phyloP scores from a whole-genome alignment of 2,797 vertebrate species.

The Lophotriccus pileatus region DNA sequence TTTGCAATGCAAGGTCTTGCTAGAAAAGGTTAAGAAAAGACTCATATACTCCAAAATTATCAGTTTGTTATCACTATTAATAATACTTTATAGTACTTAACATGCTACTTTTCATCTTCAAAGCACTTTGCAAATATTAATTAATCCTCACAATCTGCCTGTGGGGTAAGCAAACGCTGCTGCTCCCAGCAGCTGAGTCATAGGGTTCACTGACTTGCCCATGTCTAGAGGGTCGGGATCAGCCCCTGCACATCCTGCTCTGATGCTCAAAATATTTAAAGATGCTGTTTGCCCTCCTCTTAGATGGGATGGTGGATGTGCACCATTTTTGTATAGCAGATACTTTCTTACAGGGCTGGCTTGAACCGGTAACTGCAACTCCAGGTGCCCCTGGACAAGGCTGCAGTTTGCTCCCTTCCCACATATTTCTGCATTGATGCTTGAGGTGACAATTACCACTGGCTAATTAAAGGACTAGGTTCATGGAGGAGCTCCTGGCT shows the following conservation, averaged over 20 bases:
- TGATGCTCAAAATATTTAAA: background rate
- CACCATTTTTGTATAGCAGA: background rate
- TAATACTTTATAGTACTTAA: constrained; percentile 28
- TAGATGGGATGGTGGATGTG: background rate
- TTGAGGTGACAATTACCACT: background rate
- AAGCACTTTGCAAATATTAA: constrained; percentile 47
- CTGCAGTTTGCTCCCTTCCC: background rate
- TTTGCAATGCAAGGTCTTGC: background rate
- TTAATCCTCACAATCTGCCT: constrained; percentile 29
- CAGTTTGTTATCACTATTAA: background rate
- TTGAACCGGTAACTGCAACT: background rate
- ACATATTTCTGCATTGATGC: background rate
- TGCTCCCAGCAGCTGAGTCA: background rate
- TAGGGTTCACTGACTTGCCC: background rate
- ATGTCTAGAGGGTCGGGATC: background rate
- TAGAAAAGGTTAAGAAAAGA: constrained; percentile 10
- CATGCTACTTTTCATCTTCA: constrained; percentile 34
- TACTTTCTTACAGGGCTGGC: background rate
- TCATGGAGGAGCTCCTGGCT: background rate
- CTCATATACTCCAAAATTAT: background rate
- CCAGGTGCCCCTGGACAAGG: background rate
- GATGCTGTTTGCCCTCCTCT: background rate
- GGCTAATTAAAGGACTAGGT: background rate
- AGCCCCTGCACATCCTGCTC: background rate
- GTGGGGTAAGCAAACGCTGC: constrained; percentile 14